Base-by-base conservation (phyloP, 1,140 invertebrate genomes). In the Ectropis grisescens region DNA sequence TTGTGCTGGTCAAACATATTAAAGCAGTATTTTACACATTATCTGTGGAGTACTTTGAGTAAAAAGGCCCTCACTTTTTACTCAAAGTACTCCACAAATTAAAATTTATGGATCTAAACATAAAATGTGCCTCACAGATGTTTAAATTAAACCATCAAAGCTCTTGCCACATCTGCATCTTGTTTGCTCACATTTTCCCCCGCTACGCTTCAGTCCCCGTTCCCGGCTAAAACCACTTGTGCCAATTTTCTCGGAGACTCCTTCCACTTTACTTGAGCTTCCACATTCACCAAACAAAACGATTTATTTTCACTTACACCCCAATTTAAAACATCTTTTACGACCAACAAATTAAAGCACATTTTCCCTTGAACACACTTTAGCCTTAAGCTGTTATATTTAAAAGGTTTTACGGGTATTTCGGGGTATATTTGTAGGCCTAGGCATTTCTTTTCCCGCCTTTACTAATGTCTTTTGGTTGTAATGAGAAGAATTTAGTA, bases 241-340 rank as follows among this genome's bases (percentile, higher is more conserved):
- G 75, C 75, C 75, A 80, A 80, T 80, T 80, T 80, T 80, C 75
- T 76, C 47, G 54, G 68, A 54, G 71, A 72, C 69, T 76, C 62
- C 58, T 72, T 70, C 68, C 66, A 75, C 58, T 80, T 76, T 70
- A 68, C 71, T 76, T 66, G 60, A 66, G 62, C 69, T 70, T 54
- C 53, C 51, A 54, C 36, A 46, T 33, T 33, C 39, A 25, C 40
- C 37, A 37, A 38, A 38, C 45, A 31, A 31, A 53, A 64, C 45
- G 54, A 39, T 51, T 30, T 61, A 68, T 48, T 35, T 46, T 37
- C 47, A 42, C 37, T 40, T 37, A 14, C 11, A 7, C 29, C 24
- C 8, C 32, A 44, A 29, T 38, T 30, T 33, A 52, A 60, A 40
- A 35, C 26, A 11, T 37, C 11, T 46, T 33, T 41, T 62, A 58